phyloP scores from a whole-genome alignment of 92 coral and sea anemone species.

The Hydrozoanthus gracilis region DNA sequence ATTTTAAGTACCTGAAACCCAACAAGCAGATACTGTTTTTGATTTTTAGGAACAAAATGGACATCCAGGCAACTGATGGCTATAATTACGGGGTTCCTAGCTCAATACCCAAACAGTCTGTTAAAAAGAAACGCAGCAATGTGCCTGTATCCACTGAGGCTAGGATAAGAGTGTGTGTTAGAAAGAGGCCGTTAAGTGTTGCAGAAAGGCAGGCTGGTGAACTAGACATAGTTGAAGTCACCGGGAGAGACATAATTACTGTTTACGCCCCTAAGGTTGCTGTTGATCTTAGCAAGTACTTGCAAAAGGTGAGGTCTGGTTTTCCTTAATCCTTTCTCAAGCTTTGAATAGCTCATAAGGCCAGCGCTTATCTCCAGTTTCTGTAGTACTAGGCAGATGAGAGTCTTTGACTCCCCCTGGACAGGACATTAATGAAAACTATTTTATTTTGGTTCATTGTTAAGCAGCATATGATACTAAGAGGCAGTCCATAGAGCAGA shows the following conservation, averaged over 20 bases:
- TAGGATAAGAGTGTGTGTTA: constrained; percentile 84
- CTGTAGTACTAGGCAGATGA: no score
- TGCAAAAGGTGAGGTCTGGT: constrained; percentile 65
- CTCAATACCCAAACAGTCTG: constrained; percentile 57
- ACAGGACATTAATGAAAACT: no score
- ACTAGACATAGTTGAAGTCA: constrained; percentile 64
- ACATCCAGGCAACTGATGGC: constrained; percentile 23
- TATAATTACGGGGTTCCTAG: constrained; percentile 89
- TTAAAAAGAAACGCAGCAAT: constrained; percentile 39
- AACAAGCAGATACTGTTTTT: no score
- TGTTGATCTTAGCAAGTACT: constrained; percentile 81
- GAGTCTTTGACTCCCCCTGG: no score
- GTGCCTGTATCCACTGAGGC: constrained; percentile 34
- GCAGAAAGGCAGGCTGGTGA: constrained; percentile 58
- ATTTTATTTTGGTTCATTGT: no score
- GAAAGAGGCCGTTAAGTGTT: constrained; percentile 76
- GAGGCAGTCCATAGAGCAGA: no score
- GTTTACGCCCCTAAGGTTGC: constrained; percentile 82
- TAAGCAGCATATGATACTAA: no score
- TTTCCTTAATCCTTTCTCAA: no score
- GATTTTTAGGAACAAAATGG: constrained; percentile 9
- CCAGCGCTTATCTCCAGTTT: no score
- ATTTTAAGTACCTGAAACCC: not conserved
- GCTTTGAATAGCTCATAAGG: no score
- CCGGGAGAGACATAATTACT: constrained; percentile 43